Conservation (phyloP, 2,797 vertebrate genomes). For the Fundulus diaphanus region DNA sequence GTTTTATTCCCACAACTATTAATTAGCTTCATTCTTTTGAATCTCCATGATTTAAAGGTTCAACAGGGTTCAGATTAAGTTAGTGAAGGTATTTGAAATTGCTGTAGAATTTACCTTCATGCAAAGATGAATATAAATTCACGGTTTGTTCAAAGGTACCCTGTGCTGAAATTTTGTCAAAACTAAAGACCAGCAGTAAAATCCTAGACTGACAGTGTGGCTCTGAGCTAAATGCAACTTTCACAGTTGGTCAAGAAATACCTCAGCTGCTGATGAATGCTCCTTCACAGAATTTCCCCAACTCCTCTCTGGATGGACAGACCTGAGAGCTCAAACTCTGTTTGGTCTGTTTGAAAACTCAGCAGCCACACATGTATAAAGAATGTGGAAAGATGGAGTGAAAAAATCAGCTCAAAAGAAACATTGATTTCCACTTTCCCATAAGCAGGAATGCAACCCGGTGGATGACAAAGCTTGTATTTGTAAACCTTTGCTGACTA, state of each 20-base stretch:
- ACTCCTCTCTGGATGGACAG: conserved; percentile 27
- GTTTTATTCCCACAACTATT: not conserved
- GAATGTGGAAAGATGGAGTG: conserved; percentile 18
- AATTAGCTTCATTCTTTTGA: not conserved
- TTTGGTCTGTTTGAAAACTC: conserved; percentile 1
- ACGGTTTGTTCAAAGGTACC: conserved; percentile 36
- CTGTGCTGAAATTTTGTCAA: conserved; percentile 47
- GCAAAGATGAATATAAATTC: conserved; percentile 10
- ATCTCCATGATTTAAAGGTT: not conserved
- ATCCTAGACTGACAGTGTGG: conserved; percentile 37
- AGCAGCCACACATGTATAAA: conserved; percentile 5
- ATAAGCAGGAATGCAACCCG: not conserved
- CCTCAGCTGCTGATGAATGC: conserved; percentile 58
- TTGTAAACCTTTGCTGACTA: conserved; percentile 17
- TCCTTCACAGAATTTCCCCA: conserved; percentile 42
- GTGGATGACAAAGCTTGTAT: not conserved
- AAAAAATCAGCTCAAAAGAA: conserved; percentile 15
- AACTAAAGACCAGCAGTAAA: conserved; percentile 60
- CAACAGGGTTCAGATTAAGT: not conserved
- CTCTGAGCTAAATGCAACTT: conserved; percentile 62
- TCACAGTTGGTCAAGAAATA: conserved; percentile 73
- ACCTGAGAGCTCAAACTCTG: conserved; percentile 26
- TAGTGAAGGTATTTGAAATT: not conserved
- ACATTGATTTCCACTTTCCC: conserved; percentile 6
- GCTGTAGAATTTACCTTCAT: not conserved